These are phyloP conservation scores for Gadopsis bispinosus DNA, from an alignment of 2,797 vertebrate species.

Conservation along the genomic window DNA sequence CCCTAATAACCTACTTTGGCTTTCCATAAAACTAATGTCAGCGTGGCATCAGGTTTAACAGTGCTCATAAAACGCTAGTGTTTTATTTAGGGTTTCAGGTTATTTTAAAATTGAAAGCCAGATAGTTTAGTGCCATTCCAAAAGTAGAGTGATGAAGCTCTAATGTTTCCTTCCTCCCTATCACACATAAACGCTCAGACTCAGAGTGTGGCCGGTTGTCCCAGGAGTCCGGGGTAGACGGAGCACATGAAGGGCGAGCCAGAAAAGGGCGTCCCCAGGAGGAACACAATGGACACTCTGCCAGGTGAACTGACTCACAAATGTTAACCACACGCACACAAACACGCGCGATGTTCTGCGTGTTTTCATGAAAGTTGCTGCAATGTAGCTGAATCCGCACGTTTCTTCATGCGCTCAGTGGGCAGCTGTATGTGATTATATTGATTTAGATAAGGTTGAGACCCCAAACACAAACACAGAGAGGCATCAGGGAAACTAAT, in stretches of 20 bases:
- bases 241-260: conserved; percentile 51
- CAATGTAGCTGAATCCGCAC: not conserved
- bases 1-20: conserved; percentile 9
- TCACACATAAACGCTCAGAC: conserved; percentile 55
- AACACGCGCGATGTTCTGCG: not conserved
- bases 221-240: conserved; percentile 71
- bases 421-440: not conserved
- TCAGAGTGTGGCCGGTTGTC: conserved; percentile 76
- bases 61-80: not conserved
- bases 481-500: not conserved
- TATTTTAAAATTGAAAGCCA: conserved; percentile 1
- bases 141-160: not conserved
- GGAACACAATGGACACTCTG: conserved; percentile 73
- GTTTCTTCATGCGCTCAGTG: not conserved
- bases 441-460: not conserved
- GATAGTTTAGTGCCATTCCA: not conserved
- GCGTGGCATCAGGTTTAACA: not conserved
- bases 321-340: not conserved
- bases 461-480: not conserved
- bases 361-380: not conserved
- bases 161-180: conserved; percentile 5
- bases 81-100: not conserved
- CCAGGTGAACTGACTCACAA: conserved; percentile 79
- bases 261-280: conserved; percentile 62
- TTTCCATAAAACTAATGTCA: conserved; percentile 17